Conservation (phyloP, 2,888 invertebrate genomes). For the Ochlodes sylvanus region DNA sequence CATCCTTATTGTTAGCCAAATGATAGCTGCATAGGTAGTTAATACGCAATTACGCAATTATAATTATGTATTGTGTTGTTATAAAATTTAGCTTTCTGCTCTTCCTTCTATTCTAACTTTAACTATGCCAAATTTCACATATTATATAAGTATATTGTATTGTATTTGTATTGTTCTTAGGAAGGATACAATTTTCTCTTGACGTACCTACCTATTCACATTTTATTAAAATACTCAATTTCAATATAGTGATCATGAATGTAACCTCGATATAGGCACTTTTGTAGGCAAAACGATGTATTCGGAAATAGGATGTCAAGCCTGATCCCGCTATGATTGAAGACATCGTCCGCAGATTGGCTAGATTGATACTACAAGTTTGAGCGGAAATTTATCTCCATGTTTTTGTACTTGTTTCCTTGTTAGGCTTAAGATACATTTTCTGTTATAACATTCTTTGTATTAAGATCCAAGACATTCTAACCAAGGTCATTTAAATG, state of each 20-base stretch:
- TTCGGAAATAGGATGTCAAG: conserved; percentile 38
- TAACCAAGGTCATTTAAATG: no score
- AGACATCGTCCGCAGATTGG: conserved; percentile 34
- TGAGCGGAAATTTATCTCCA: neutral
- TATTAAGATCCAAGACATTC: no score
- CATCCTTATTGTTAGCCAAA: no score
- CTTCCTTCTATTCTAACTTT: neutral
- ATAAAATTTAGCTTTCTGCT: no score
- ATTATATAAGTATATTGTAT: no score
- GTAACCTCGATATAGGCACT: neutral
- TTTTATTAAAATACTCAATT: neutral
- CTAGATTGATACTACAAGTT: conserved; percentile 20
- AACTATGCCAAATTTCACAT: no score
- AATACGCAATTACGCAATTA: no score
- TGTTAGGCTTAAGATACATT: neutral
- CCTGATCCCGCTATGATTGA: conserved; percentile 37
- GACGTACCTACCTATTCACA: no score
- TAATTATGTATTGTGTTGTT: no score
- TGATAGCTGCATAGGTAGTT: no score
- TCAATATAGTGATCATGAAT: conserved; percentile 4
- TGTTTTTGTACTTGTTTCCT: conserved; percentile 1
- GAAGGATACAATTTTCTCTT: no score
- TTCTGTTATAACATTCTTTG: neutral
- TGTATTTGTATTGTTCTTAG: no score
- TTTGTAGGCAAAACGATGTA: conserved; percentile 17